Conservation (phyloP, 2,797 vertebrate genomes). For the Etheostoma nigrum region DNA sequence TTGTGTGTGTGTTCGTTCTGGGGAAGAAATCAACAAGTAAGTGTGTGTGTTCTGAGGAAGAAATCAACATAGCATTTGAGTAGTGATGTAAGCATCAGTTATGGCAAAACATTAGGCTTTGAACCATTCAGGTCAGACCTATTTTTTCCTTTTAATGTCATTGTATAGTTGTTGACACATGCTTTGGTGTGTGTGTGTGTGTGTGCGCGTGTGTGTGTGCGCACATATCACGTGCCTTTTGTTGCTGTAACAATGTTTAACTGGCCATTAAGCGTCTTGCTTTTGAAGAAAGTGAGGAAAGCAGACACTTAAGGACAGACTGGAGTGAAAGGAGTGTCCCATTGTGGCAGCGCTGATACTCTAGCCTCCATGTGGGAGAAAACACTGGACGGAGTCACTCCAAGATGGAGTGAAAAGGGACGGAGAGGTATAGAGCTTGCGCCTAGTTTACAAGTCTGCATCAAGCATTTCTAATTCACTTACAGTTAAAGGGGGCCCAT, state of each 20-base stretch:
- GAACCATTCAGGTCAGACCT: slow-evolving; percentile 30
- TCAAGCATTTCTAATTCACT: slow-evolving; percentile 59
- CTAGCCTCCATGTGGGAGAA: slow-evolving; percentile 1
- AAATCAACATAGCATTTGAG: background rate
- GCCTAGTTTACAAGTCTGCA: slow-evolving; percentile 46
- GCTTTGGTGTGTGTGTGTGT: background rate
- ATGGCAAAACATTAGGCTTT: slow-evolving; percentile 25
- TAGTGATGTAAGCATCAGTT: slow-evolving; percentile 14
- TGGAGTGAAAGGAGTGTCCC: slow-evolving; percentile 14
- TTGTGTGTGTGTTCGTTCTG: background rate
- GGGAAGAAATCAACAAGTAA: background rate
- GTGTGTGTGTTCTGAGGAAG: background rate
- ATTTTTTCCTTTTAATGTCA: slow-evolving; percentile 2
- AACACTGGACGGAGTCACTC: slow-evolving; percentile 22
- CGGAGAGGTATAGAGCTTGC: slow-evolving; percentile 23
- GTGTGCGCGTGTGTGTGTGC: background rate
- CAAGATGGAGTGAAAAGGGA: slow-evolving; percentile 31
- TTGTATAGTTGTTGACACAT: slow-evolving; percentile 11
- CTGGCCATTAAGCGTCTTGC: slow-evolving; percentile 5
- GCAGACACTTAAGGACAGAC: slow-evolving; percentile 11
- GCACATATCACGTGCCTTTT: slow-evolving; percentile 6
- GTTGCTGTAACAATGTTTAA: slow-evolving; percentile 35
- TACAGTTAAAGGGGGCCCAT: slow-evolving; percentile 53
- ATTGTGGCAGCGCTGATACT: slow-evolving; percentile 15
- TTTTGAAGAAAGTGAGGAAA: slow-evolving; percentile 29